These are phyloP conservation scores for Microctonus brassicae DNA, from an alignment of 2,888 invertebrate species.

Conservation along the genomic window DNA sequence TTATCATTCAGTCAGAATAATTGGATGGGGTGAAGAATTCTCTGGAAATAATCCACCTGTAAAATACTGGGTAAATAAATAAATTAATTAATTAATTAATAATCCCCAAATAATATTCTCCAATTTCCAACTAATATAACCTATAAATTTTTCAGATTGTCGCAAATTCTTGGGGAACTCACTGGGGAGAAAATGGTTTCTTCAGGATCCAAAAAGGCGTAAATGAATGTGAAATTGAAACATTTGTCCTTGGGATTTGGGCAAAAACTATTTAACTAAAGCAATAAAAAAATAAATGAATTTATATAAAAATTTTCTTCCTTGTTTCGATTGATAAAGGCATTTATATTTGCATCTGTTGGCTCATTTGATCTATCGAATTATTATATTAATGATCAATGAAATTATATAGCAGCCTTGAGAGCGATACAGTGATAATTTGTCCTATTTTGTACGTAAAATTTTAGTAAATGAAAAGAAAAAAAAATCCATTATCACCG, in stretches of 20 bases:
- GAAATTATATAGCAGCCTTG: slow-evolving; percentile 4
- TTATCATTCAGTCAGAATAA: slow-evolving; percentile 90
- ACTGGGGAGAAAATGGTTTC: slow-evolving; percentile 93
- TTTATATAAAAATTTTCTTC: background rate
- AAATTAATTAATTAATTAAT: background rate
- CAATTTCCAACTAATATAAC: slow-evolving; percentile 10
- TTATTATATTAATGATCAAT: slow-evolving; percentile 18
- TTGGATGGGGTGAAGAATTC: slow-evolving; percentile 91
- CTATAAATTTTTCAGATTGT: slow-evolving; percentile 76
- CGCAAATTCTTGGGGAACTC: slow-evolving; percentile 93
- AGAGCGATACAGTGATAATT: slow-evolving; percentile 42
- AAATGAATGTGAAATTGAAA: slow-evolving; percentile 92
- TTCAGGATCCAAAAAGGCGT: slow-evolving; percentile 88
- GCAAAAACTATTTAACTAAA: slow-evolving; percentile 71
- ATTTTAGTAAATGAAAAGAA: slow-evolving; percentile 13
- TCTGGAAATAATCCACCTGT: slow-evolving; percentile 71
- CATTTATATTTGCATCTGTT: slow-evolving; percentile 55
- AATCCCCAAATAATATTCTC: slow-evolving; percentile 19
- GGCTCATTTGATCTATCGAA: slow-evolving; percentile 35
- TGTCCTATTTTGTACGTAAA: slow-evolving; percentile 39
- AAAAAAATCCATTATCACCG: slow-evolving; percentile 48
- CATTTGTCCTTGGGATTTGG: slow-evolving; percentile 87
- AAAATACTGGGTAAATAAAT: slow-evolving; percentile 86
- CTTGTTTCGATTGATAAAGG: slow-evolving; percentile 36
- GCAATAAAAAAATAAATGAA: slow-evolving; percentile 25